These are phyloP conservation scores for Phrynosoma blainvillii DNA, from an alignment of 2,113 vertebrate species.

Conservation along the genomic window DNA sequence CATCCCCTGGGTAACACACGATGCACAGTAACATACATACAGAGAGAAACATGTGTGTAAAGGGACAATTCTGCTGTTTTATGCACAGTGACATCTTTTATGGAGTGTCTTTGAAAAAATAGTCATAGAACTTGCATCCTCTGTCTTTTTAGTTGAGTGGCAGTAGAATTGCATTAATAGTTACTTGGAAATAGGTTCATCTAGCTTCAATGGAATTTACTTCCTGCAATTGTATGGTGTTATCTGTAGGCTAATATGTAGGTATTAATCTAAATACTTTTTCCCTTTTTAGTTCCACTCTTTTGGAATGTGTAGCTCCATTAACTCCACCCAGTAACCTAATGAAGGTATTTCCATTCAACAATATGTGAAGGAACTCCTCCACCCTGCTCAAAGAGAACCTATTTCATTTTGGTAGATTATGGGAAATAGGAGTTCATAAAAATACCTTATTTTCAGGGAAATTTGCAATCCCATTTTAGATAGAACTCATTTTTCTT, in stretches of 20 bases:
- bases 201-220: not conserved
- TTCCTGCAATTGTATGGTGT: not conserved
- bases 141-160: not conserved
- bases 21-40: not conserved
- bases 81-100: not conserved
- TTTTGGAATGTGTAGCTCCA: not conserved
- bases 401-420: too few species aligned
- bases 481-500: slow-evolving; percentile 24
- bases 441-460: slow-evolving; percentile 15
- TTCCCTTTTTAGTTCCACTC: not conserved
- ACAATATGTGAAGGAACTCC: not conserved
- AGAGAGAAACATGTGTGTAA: not conserved
- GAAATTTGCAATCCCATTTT: slow-evolving; percentile 1
- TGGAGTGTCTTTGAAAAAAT: not conserved
- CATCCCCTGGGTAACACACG: not conserved
- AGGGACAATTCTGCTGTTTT: not conserved
- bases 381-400: too few species aligned
- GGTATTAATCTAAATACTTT: not conserved
- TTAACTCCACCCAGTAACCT: not conserved
- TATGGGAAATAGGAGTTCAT: not conserved
- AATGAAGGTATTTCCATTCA: not conserved
- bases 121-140: slow-evolving; percentile 28
- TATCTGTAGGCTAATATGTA: not conserved
- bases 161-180: not conserved
- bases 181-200: not conserved